Conservation (phyloP, 2,113 vertebrate genomes). For the Tor tambroides region DNA sequence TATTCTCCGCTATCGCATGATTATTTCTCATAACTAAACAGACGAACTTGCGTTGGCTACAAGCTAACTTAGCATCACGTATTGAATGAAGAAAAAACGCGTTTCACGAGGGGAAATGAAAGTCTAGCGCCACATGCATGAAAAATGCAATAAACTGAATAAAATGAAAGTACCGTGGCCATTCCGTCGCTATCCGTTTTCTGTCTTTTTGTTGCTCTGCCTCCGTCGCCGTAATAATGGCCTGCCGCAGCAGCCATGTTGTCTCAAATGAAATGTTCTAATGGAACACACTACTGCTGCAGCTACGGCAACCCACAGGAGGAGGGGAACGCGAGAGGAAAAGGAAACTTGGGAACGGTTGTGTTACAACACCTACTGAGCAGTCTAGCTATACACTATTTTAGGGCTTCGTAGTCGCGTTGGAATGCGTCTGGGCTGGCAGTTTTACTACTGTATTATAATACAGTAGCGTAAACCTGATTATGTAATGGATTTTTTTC, state of each 20-base stretch:
- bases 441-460: not conserved
- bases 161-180: constrained; percentile 70
- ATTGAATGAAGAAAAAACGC: not conserved
- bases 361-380: not conserved
- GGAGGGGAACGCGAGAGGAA: constrained; percentile 41
- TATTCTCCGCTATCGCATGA: too few relatives aligned
- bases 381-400: not conserved
- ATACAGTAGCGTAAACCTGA: not conserved
- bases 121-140: not conserved
- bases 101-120: not conserved
- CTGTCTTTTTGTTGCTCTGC: constrained; percentile 87
- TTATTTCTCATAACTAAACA: not conserved
- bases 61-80: not conserved
- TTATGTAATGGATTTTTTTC: not conserved
- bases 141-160: fast-evolving
- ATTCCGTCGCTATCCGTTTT: constrained; percentile 89
- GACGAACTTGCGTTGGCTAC: not conserved
- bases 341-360: not conserved
- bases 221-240: constrained; percentile 86
- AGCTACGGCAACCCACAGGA: constrained; percentile 31
- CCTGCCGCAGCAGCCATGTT: constrained; percentile 82
- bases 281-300: constrained; percentile 53
- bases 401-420: not conserved
- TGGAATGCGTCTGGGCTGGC: not conserved
- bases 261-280: constrained; percentile 72